phyloP scores from a whole-genome alignment of 1,140 invertebrate species.

The Lucilia cuprina region DNA sequence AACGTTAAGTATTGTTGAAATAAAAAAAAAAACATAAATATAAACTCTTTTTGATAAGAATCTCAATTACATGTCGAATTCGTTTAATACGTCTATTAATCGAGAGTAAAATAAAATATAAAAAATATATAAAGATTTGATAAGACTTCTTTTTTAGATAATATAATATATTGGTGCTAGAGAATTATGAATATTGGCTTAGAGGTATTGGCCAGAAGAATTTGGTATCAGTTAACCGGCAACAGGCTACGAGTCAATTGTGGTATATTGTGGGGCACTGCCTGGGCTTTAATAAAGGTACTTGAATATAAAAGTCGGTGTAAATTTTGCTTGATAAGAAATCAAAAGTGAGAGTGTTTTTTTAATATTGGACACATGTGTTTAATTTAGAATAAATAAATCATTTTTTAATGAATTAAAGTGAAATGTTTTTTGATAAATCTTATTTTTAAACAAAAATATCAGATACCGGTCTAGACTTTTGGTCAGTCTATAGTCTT shows the following conservation, averaged over 20 bases:
- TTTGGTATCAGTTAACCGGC: slow-evolving; percentile 29
- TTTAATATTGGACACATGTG: too few relatives aligned
- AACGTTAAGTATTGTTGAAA: background rate
- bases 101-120: background rate
- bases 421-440: too few relatives aligned
- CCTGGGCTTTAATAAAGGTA: slow-evolving; percentile 9
- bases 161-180: background rate
- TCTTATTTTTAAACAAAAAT: too few relatives aligned
- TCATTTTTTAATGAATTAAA: too few relatives aligned
- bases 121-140: background rate
- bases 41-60: background rate
- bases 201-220: background rate
- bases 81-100: background rate
- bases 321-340: too few relatives aligned
- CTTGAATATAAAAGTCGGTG: background rate
- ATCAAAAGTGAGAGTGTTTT: too few relatives aligned
- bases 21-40: background rate
- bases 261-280: slow-evolving; percentile 21
- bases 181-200: background rate
- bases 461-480: too few relatives aligned
- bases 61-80: background rate
- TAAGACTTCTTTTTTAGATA: background rate
- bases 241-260: slow-evolving; percentile 24
- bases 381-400: too few relatives aligned
- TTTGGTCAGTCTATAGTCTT: too few relatives aligned